These are phyloP conservation scores for Forbesichthys agassizii DNA, from an alignment of 2,113 vertebrate genomes.

Conservation along the genomic window DNA sequence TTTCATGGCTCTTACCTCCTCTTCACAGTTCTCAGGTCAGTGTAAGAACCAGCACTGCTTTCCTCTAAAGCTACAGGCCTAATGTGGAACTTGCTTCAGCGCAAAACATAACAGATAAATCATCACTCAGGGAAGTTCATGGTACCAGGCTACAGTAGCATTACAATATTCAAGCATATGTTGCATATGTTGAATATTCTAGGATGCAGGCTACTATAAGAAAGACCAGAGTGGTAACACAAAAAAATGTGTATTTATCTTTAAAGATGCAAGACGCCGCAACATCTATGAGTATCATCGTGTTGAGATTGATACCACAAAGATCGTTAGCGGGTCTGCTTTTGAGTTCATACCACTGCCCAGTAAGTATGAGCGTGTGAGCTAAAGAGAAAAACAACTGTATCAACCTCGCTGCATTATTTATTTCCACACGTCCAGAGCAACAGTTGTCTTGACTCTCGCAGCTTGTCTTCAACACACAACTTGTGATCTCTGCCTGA, in stretches of 20 bases:
- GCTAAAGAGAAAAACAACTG: background rate
- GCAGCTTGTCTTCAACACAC: slow-evolving; percentile 90
- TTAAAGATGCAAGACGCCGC: slow-evolving; percentile 78
- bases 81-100: background rate
- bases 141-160: too few species aligned
- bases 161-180: too few species aligned
- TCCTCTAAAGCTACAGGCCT: background rate
- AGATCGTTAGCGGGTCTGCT: slow-evolving; percentile 79
- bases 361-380: slow-evolving; percentile 79
- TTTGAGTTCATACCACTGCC: slow-evolving; percentile 91
- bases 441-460: slow-evolving; percentile 8
- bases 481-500: slow-evolving; percentile 83
- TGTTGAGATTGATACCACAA: slow-evolving; percentile 85
- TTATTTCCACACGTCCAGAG: background rate
- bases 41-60: background rate
- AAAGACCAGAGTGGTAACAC: background rate
- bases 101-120: too few species aligned
- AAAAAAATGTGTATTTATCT: slow-evolving; percentile 5
- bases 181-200: too few species aligned
- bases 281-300: slow-evolving; percentile 96
- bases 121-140: too few species aligned
- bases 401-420: background rate
- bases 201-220: too few species aligned
- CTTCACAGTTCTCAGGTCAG: slow-evolving; percentile 81
- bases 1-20: slow-evolving; percentile 83